phyloP scores from a whole-genome alignment of 2,888 invertebrate genomes.

The Caenorhabditis uteleia region DNA sequence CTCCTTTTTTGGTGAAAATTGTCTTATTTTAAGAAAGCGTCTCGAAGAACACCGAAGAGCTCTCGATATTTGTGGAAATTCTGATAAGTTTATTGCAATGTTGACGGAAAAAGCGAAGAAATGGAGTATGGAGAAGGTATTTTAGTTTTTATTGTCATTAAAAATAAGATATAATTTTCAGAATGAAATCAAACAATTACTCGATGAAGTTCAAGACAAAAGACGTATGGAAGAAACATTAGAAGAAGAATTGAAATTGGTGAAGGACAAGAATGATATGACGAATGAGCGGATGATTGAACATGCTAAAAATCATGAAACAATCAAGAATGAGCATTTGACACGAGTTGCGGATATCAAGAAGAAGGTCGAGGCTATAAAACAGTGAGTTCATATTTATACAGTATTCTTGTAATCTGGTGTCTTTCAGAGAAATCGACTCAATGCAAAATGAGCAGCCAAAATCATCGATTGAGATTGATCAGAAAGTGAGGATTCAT shows the following conservation, averaged over 20 bases:
- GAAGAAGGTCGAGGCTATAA: conserved; percentile 11
- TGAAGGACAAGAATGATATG: conserved; percentile 1
- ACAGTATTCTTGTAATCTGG: no score
- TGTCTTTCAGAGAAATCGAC: conserved; percentile 11
- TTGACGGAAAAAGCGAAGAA: conserved; percentile 1
- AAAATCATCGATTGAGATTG: conserved; percentile 18
- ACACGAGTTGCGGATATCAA: conserved; percentile 5
- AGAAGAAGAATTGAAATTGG: conserved; percentile 7
- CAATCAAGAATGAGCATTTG: conserved; percentile 10
- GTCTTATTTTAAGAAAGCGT: conserved; percentile 3
- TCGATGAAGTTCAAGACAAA: conserved; percentile 6
- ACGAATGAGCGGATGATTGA: conserved; percentile 5
- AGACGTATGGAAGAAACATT: conserved; percentile 7
- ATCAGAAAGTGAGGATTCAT: conserved; percentile 7
- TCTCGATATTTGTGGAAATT: conserved; percentile 11
- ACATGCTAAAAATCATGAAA: conserved; percentile 8
- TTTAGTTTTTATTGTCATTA: background rate
- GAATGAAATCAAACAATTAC: conserved; percentile 8
- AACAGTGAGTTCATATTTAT: no score
- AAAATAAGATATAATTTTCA: background rate
- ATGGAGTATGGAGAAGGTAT: background rate
- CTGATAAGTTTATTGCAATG: conserved; percentile 12
- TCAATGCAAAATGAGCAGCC: conserved; percentile 16
- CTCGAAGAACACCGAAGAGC: conserved; percentile 3
- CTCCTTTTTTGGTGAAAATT: no score